A percentile compares a stretch with the other conserved stretches of the same genome.
Conservation (phyloP, 1,140 invertebrate genomes). For the Trachelipus rathkii region DNA sequence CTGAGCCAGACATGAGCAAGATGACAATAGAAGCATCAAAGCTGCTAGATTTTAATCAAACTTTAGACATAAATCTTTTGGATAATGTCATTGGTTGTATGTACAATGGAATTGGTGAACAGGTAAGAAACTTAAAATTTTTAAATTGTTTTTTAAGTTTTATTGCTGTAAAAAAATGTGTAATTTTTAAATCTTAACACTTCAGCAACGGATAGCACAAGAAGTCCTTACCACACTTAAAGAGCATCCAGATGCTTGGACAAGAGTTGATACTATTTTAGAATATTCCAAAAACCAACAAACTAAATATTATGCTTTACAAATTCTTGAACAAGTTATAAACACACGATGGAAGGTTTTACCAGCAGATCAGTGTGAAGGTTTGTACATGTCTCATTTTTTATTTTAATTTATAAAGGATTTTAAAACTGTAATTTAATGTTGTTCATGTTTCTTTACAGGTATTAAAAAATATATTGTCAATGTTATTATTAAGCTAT, state of each 20-base stretch:
- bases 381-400: constrained; percentile 50
- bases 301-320: constrained; percentile 99
- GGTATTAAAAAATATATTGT: constrained; percentile 98
- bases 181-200: neutral
- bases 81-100: constrained; percentile 93
- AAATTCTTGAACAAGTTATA: constrained; percentile 98
- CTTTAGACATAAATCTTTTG: constrained; percentile 90
- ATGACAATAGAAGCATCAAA: constrained; percentile 47
- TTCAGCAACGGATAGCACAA: constrained; percentile 83
- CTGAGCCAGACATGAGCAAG: neutral
- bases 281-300: constrained; percentile 92
- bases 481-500: constrained; percentile 96
- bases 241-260: constrained; percentile 99
- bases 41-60: constrained; percentile 93
- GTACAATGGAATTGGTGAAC: constrained; percentile 86
- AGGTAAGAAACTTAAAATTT: constrained; percentile 51
- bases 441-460: constrained; percentile 18
- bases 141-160: neutral
- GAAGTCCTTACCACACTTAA: constrained; percentile 91
- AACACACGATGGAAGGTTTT: constrained; percentile 99
- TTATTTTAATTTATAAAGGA: neutral
- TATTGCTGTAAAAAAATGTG: neutral
- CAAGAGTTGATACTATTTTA: constrained; percentile 95
- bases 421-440: constrained; percentile 23
- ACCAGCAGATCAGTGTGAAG: constrained; percentile 96